phyloP scores from a whole-genome alignment of 2,888 invertebrate genomes.

The Cryptocheilus praepositus region DNA sequence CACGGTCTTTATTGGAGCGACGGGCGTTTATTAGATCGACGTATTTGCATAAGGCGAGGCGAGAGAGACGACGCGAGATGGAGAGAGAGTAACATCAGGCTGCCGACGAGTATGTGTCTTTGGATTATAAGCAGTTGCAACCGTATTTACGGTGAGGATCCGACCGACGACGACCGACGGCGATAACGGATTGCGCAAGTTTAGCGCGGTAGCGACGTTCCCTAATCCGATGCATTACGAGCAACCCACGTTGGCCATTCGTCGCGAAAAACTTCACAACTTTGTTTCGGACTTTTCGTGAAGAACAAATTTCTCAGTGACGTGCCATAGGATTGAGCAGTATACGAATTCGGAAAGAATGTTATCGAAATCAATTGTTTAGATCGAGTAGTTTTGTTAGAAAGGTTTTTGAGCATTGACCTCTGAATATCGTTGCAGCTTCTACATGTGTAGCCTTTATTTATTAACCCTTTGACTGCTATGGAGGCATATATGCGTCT shows the following conservation, averaged over 20 bases:
- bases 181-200: conserved; percentile 65
- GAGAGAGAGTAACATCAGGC: too few species aligned
- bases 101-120: conserved; percentile 54
- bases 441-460: too few species aligned
- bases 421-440: too few species aligned
- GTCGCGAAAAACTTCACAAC: background rate
- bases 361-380: too few species aligned
- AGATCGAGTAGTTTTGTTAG: too few species aligned
- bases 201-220: conserved; percentile 56
- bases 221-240: conserved; percentile 51
- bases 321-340: too few species aligned
- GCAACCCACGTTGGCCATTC: conserved; percentile 41
- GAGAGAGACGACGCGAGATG: conserved; percentile 20
- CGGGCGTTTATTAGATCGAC: conserved; percentile 5
- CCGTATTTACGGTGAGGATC: conserved; percentile 62
- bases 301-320: too few species aligned
- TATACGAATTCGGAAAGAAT: too few species aligned
- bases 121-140: conserved; percentile 66
- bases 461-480: too few species aligned
- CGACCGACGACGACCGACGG: conserved; percentile 37
- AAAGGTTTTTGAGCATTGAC: too few species aligned
- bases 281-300: background rate
- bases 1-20: conserved; percentile 4
- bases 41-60: conserved; percentile 10
- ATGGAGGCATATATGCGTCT: too few species aligned